A percentile compares a stretch with the other conserved stretches of the same genome.
Evolutionary conservation across 2,888 invertebrate species (phyloP).

Genomic region (Drymonia ruficornis): DNA sequence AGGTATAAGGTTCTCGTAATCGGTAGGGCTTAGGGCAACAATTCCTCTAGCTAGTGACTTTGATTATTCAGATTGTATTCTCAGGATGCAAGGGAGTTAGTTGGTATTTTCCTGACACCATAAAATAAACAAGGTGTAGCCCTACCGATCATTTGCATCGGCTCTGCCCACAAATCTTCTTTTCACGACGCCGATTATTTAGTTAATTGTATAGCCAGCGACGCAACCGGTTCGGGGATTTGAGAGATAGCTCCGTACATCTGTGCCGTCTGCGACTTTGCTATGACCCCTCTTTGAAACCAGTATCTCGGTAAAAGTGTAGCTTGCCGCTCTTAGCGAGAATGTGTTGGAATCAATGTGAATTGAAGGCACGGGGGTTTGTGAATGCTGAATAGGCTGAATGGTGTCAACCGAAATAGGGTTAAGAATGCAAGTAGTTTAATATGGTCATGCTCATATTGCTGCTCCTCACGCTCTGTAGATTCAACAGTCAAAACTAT

Average conservation of each 20-base stretch:
- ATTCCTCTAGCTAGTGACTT: too few species aligned
- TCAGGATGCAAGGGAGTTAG: too few species aligned
- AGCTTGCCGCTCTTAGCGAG: background rate
- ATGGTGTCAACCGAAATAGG: too few species aligned
- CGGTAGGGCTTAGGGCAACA: too few species aligned
- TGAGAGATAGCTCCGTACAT: background rate
- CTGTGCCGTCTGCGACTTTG: conserved; percentile 4
- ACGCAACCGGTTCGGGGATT: conserved; percentile 3
- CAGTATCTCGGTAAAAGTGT: background rate
- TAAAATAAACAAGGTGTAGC: background rate
- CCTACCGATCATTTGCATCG: background rate
- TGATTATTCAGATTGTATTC: too few species aligned
- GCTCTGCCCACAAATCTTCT: conserved; percentile 5
- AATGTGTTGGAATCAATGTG: background rate
- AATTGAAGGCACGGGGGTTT: background rate
- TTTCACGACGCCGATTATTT: conserved; percentile 2
- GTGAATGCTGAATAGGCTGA: too few species aligned
- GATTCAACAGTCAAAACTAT: too few species aligned
- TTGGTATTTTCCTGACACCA: background rate
- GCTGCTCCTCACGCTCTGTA: too few species aligned
- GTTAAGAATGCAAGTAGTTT: too few species aligned
- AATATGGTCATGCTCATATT: too few species aligned
- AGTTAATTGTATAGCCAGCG: conserved; percentile 6
- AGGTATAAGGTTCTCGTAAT: too few species aligned
- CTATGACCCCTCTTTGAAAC: conserved; percentile 1